phyloP scores from a whole-genome alignment of 2,113 vertebrate genomes.

The Silurus glanis region DNA sequence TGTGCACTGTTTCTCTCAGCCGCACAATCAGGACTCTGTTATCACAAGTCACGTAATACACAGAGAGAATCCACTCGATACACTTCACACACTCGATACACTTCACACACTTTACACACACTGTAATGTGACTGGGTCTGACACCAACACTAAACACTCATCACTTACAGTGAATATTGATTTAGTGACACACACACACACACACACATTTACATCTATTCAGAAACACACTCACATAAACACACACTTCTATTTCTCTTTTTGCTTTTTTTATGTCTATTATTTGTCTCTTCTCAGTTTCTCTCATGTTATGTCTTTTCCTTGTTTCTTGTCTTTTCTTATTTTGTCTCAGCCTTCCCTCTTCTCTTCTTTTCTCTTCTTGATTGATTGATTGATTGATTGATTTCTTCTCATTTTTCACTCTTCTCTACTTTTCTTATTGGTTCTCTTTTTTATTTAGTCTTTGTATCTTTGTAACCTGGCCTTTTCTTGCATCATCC shows the following conservation, averaged over 20 bases:
- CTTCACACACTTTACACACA: background rate
- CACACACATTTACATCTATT: background rate
- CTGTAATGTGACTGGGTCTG: background rate
- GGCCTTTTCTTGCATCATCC: background rate
- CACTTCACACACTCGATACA: constrained; percentile 15
- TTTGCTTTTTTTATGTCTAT: background rate
- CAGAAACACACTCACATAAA: too few relatives aligned
- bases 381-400: too few relatives aligned
- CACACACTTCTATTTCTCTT: background rate
- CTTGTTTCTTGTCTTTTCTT: background rate
- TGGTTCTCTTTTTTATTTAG: background rate
- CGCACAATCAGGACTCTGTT: constrained; percentile 7
- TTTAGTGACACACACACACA: background rate
- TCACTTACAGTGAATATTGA: constrained; percentile 9
- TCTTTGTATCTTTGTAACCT: too few relatives aligned
- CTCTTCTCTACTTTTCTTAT: background rate
- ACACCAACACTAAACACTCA: constrained; percentile 3
- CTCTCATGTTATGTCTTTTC: background rate
- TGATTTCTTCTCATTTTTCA: background rate
- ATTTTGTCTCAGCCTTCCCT: background rate
- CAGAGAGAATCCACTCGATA: background rate
- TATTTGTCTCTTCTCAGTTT: background rate
- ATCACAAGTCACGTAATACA: constrained; percentile 21
- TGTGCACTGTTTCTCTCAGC: constrained; percentile 20
- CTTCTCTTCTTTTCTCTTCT: background rate